Evolutionary conservation across 2,797 vertebrate genomes (phyloP).

Genomic region (Dipus sagitta): DNA sequence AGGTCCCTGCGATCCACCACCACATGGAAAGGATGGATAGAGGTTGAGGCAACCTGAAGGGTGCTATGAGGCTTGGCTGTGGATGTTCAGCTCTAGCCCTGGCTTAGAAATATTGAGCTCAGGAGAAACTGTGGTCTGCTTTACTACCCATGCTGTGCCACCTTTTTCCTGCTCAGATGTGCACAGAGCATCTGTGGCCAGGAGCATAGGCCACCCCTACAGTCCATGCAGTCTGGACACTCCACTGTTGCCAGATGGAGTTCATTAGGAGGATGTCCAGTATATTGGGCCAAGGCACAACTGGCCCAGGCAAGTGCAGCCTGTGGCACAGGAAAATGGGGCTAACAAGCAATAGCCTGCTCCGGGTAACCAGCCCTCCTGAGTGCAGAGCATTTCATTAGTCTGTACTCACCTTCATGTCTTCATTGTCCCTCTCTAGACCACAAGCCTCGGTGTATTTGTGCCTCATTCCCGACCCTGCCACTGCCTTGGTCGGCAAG

Average conservation of each 20-base stretch:
- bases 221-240: constrained; percentile 25
- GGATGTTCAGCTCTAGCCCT: not conserved
- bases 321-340: constrained; percentile 77
- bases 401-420: not conserved
- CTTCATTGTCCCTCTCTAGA: not conserved
- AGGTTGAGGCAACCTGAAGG: not conserved
- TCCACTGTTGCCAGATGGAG: constrained; percentile 59
- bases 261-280: constrained; percentile 78
- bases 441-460: not conserved
- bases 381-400: not conserved
- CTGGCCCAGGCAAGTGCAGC: constrained; percentile 85
- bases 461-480: not conserved
- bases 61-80: not conserved
- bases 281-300: constrained; percentile 83
- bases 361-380: constrained; percentile 52
- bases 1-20: not conserved
- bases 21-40: not conserved
- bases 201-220: not conserved
- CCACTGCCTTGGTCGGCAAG: constrained; percentile 18
- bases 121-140: not conserved
- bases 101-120: not conserved
- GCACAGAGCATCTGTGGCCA: not conserved
- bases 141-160: too few relatives aligned
- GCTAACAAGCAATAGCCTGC: constrained; percentile 89
- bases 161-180: not conserved